Percentiles rank a stretch among this genome's conserved stretches.
Evolutionary conservation across 2,113 vertebrate species (phyloP).

Genomic region (Psephotus haematonotus): DNA sequence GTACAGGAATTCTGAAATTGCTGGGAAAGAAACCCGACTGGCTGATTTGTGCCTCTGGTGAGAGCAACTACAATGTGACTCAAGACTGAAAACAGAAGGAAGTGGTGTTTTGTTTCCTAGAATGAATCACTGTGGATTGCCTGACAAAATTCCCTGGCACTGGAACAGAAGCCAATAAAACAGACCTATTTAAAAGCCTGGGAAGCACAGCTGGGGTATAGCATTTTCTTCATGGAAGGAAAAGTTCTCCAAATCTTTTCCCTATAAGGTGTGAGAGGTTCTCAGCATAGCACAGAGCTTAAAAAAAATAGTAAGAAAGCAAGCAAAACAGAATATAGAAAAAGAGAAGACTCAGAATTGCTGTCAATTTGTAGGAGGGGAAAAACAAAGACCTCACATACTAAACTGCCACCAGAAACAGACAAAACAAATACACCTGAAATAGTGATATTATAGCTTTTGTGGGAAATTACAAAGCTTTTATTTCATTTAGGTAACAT

Average conservation of each 20-base stretch:
- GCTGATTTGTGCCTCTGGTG: background rate
- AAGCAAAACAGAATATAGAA: background rate
- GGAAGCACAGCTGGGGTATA: conserved; percentile 10
- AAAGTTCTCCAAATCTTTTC: background rate
- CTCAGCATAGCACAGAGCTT: background rate
- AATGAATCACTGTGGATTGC: conserved; percentile 43
- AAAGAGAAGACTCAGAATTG: background rate
- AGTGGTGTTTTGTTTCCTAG: conserved; percentile 48
- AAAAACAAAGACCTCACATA: background rate
- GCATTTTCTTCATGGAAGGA: background rate
- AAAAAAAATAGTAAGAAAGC: background rate
- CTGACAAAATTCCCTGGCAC: conserved; percentile 48
- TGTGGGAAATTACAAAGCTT: background rate
- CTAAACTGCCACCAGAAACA: background rate
- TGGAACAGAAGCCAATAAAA: conserved; percentile 28
- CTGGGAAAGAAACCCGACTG: background rate
- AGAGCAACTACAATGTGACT: background rate
- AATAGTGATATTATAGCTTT: background rate
- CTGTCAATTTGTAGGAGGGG: background rate
- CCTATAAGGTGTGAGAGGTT: background rate
- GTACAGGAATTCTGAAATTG: conserved; percentile 11
- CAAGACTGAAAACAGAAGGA: conserved; percentile 43
- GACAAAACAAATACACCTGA: background rate
- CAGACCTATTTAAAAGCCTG: conserved; percentile 1
- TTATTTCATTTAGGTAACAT: background rate